Conservation (phyloP, 2,888 invertebrate genomes). For the Cistogaster globosa region DNA sequence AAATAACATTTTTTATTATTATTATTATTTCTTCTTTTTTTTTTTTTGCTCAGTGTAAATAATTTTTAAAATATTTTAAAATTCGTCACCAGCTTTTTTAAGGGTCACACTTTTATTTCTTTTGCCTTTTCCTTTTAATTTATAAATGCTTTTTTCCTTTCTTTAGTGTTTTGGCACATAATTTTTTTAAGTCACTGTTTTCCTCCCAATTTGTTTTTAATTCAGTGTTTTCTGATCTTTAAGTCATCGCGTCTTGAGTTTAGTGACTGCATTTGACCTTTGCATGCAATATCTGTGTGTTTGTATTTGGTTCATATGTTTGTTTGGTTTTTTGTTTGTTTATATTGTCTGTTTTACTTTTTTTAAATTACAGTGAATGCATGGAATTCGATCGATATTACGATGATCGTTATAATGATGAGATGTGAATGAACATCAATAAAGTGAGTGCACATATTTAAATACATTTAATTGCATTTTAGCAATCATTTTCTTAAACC, state of each 20-base stretch:
- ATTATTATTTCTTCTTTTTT: no score
- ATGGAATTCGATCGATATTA: constrained; percentile 60
- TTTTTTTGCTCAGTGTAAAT: no score
- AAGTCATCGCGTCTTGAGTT: constrained; percentile 47
- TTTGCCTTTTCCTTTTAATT: no score
- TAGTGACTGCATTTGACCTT: constrained; percentile 71
- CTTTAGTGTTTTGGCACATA: neutral
- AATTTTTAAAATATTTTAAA: no score
- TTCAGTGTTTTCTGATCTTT: constrained; percentile 12
- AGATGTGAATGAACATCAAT: constrained; percentile 34
- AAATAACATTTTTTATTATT: no score
- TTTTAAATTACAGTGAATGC: constrained; percentile 40
- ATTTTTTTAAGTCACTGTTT: constrained; percentile 15
- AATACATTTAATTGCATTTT: constrained; percentile 62
- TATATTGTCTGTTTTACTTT: constrained; percentile 2
- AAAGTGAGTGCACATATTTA: constrained; percentile 48
- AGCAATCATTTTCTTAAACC: constrained; percentile 40
- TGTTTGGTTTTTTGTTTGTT: constrained; percentile 14
- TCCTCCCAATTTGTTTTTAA: neutral
- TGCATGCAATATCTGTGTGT: constrained; percentile 18
- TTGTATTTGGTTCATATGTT: constrained; percentile 21
- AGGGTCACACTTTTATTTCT: no score
- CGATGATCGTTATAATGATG: constrained; percentile 39
- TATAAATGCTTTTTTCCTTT: no score
- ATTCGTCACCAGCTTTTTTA: no score